A percentile compares a stretch with the other conserved stretches of the same genome.
phyloP scores from a whole-genome alignment of 2,888 invertebrate genomes.

The Mythimna impura region DNA sequence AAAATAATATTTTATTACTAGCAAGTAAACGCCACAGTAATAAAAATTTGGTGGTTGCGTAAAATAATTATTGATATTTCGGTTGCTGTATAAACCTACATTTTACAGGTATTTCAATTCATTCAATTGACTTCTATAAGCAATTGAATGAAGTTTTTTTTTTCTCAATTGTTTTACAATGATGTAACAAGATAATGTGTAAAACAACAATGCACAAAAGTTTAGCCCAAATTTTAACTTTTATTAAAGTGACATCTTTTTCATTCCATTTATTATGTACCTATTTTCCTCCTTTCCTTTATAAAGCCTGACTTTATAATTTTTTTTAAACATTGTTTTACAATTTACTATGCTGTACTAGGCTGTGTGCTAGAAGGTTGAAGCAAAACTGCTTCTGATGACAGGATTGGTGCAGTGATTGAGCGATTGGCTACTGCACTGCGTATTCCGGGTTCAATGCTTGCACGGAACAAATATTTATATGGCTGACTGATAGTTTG shows the following conservation, averaged over 20 bases:
- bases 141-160: slow-evolving; percentile 4
- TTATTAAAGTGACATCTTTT: slow-evolving; percentile 1
- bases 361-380: too few species aligned
- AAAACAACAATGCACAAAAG: slow-evolving; percentile 7
- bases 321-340: background rate
- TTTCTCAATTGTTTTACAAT: slow-evolving; percentile 5
- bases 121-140: background rate
- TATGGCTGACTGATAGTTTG: background rate
- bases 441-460: too few species aligned
- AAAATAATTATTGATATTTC: slow-evolving; percentile 12
- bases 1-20: background rate
- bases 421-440: too few species aligned
- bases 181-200: slow-evolving; percentile 22
- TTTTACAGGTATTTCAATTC: background rate
- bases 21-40: background rate
- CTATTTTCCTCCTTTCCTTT: slow-evolving; percentile 21
- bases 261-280: background rate
- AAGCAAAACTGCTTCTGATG: background rate
- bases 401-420: background rate
- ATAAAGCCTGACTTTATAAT: background rate
- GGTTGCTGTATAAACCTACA: background rate
- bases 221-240: slow-evolving; percentile 3
- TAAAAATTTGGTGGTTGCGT: slow-evolving; percentile 14
- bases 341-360: background rate
- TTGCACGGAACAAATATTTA: background rate